Evolutionary conservation across 2,888 invertebrate species (phyloP), one percentile per base, ranked within the genome.

Genomic region (Cheilosia urbana): DNA sequence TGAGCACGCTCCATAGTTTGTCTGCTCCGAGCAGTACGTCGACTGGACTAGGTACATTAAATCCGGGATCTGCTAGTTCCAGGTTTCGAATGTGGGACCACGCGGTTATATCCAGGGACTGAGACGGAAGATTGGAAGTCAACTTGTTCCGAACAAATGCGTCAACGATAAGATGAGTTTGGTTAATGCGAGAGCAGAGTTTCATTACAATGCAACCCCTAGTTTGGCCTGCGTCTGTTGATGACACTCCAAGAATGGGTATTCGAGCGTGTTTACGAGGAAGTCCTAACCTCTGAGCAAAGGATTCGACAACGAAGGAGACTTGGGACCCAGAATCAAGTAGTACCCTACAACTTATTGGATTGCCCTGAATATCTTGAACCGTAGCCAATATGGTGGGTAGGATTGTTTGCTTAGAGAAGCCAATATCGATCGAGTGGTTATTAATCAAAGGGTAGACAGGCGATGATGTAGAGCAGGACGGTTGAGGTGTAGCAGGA

Each of bases 1-100:
- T 37, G 9, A 40, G 13, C 40, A 30, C 5, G 7, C 27, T 4
- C 27, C 27, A 30, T 30, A 30, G 27, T 30, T 30, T 30, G 27
- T 30, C 27, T 30, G 27, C 27, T 30, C 27, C 27, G 5, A 30
- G 27, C 1, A 30, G 4, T 30, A n/a, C n/a, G n/a, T n/a, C n/a
- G n/a, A n/a, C n/a, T n/a, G n/a, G n/a, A n/a, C n/a, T n/a, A n/a
- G n/a, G n/a, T n/a, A 72, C 27, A 15, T 49, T 72, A 13, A 72
- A 63, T n/a, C 13, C 60, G 13, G 62, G 62, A 62, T 73, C 49
- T 37, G 75, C 63, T 76, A 76, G 30, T 51, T 76, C 72, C 27
- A 73, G 55, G n/a, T 27, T 51, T 13, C 1, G 37, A 11, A 68
- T 55, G 24, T 68, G 55, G 40, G 53, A 53, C 37, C 57, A 72